These are phyloP conservation scores for Cherax destructor DNA, from an alignment of 1,140 invertebrate genomes.

Conservation along the genomic window DNA sequence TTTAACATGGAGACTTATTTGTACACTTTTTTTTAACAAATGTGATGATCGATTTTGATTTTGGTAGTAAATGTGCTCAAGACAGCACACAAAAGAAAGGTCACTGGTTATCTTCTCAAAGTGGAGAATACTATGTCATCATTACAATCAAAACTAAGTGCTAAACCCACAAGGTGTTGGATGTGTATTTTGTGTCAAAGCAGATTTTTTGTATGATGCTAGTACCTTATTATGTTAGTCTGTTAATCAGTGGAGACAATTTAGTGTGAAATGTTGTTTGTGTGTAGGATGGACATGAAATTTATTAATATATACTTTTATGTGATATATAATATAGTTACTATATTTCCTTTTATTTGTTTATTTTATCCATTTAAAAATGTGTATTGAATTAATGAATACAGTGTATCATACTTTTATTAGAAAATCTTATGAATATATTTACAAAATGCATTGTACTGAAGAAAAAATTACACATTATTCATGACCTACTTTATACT, in stretches of 20 bases:
- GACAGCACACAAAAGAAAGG: too few relatives aligned
- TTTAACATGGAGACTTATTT: too few relatives aligned
- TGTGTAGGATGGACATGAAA: neutral
- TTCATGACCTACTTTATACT: neutral
- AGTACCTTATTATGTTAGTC: neutral
- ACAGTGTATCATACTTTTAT: neutral
- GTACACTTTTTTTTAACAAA: too few relatives aligned
- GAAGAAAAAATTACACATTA: slow-evolving; percentile 30
- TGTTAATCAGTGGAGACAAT: neutral
- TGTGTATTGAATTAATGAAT: neutral
- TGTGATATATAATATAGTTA: neutral
- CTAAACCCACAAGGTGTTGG: too few relatives aligned
- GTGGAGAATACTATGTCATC: neutral
- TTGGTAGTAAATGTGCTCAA: too few relatives aligned
- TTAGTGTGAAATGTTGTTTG: neutral
- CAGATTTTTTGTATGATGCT: neutral
- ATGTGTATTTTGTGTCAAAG: neutral
- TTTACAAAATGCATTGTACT: slow-evolving; percentile 42
- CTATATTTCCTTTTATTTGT: neutral
- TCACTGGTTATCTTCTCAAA: neutral
- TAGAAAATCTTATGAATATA: slow-evolving; percentile 28
- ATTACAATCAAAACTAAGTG: too few relatives aligned
- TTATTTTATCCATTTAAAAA: neutral
- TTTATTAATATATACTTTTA: neutral
- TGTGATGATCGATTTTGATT: too few relatives aligned